phyloP scores from a whole-genome alignment of 1,140 invertebrate genomes.

The Euborellia annulipes region DNA sequence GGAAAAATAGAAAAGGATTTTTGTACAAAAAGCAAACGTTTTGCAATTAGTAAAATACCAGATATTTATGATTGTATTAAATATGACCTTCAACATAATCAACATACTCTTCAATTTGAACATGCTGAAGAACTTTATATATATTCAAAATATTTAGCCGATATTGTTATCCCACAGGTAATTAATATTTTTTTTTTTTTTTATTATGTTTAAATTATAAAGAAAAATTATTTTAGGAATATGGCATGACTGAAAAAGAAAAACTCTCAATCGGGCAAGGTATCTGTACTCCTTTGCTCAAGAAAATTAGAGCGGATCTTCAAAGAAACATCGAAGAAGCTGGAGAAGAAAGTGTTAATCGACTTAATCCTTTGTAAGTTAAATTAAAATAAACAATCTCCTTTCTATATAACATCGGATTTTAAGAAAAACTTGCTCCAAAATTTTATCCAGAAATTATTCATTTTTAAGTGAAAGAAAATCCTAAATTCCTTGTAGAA shows the following conservation, averaged over 20 bases:
- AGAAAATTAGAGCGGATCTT: conserved; percentile 91
- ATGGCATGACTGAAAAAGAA: conserved; percentile 88
- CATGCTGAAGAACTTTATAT: conserved; percentile 89
- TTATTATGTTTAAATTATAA: neutral
- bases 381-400: neutral
- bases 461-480: too few species aligned
- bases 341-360: conserved; percentile 80
- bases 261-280: conserved; percentile 95
- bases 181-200: conserved; percentile 11
- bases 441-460: too few species aligned
- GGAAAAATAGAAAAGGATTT: conserved; percentile 99
- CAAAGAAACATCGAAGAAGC: conserved; percentile 82
- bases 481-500: too few species aligned
- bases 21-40: conserved; percentile 76
- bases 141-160: conserved; percentile 88
- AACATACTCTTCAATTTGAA: conserved; percentile 85
- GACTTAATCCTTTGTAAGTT: conserved; percentile 76
- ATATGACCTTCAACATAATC: conserved; percentile 97
- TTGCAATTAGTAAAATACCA: conserved; percentile 98
- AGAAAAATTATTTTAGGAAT: conserved; percentile 52
- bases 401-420: neutral
- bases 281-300: conserved; percentile 89
- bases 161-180: conserved; percentile 97
- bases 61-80: conserved; percentile 99
- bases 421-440: too few species aligned